phyloP scores from a whole-genome alignment of 2,797 vertebrate genomes.

The Gymnothorax reevesii region DNA sequence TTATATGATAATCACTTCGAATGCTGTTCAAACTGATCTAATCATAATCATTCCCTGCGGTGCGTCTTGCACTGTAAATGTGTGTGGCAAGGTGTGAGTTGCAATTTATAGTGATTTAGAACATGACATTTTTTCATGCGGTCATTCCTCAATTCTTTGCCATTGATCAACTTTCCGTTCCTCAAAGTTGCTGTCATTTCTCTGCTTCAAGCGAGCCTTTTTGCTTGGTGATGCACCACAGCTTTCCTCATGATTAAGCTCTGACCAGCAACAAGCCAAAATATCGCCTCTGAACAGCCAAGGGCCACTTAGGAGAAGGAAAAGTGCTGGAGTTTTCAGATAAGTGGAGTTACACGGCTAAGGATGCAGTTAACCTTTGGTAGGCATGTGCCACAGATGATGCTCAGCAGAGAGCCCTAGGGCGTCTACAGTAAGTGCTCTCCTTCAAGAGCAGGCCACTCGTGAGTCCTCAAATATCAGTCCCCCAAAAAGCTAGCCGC shows the following conservation, averaged over 20 bases:
- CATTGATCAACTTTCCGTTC: not conserved
- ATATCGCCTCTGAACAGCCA: not conserved
- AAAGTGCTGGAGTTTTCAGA: not conserved
- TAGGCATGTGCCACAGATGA: constrained; percentile 8
- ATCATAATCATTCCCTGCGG: too few species aligned
- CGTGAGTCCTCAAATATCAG: not conserved
- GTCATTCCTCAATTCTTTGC: not conserved
- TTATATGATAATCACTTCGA: not conserved
- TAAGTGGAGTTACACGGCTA: constrained; percentile 12
- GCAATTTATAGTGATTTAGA: not conserved
- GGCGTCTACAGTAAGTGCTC: constrained; percentile 20
- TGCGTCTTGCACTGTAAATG: not conserved
- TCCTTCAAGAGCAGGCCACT: constrained; percentile 13
- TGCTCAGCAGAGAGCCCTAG: constrained; percentile 8
- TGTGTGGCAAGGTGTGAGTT: not conserved
- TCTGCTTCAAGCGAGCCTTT: not conserved
- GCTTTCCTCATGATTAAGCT: not conserved
- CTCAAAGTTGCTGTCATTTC: not conserved
- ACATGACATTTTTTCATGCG: not conserved
- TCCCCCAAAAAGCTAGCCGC: not conserved
- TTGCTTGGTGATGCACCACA: not conserved
- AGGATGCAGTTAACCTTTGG: constrained; percentile 13
- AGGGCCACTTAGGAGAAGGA: not conserved
- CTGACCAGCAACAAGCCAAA: constrained; percentile 10
- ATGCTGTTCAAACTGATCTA: not conserved